A percentile compares a stretch with the other conserved stretches of the same genome.
Conservation (phyloP, 2,888 invertebrate genomes). For the Agrochola litura region DNA sequence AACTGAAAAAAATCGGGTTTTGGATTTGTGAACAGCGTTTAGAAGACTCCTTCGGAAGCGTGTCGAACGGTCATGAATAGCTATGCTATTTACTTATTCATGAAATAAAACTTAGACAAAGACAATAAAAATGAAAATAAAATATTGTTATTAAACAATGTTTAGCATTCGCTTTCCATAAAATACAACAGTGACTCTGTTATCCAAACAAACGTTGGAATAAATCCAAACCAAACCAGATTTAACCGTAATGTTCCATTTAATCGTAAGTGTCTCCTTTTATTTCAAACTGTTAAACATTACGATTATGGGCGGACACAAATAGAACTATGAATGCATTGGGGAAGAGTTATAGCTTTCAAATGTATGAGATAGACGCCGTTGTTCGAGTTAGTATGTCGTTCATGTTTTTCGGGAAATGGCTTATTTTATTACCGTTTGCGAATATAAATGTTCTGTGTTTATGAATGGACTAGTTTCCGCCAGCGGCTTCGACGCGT, state of each 20-base stretch:
- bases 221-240: conserved; percentile 28
- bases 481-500: too few species aligned
- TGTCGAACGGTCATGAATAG: too few species aligned
- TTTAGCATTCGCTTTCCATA: not conserved
- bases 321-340: conserved; percentile 40
- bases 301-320: conserved; percentile 34
- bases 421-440: conserved; percentile 24
- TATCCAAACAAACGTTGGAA: conserved; percentile 22
- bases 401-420: conserved; percentile 25
- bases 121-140: too few species aligned
- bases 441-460: not conserved
- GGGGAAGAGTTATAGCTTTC: conserved; percentile 39
- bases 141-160: too few species aligned
- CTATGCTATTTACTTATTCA: too few species aligned
- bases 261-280: conserved; percentile 48
- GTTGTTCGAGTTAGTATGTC: conserved; percentile 19
- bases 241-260: conserved; percentile 39
- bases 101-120: too few species aligned
- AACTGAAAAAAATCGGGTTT: too few species aligned
- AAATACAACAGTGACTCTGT: not conserved
- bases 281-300: conserved; percentile 48
- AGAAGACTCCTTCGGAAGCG: too few species aligned
- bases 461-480: not conserved
- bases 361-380: conserved; percentile 34
- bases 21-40: too few species aligned